Percentiles rank a stretch among this genome's conserved stretches.
phyloP scores from a whole-genome alignment of 2,888 invertebrate genomes.

The Clitarchus hookeri region DNA sequence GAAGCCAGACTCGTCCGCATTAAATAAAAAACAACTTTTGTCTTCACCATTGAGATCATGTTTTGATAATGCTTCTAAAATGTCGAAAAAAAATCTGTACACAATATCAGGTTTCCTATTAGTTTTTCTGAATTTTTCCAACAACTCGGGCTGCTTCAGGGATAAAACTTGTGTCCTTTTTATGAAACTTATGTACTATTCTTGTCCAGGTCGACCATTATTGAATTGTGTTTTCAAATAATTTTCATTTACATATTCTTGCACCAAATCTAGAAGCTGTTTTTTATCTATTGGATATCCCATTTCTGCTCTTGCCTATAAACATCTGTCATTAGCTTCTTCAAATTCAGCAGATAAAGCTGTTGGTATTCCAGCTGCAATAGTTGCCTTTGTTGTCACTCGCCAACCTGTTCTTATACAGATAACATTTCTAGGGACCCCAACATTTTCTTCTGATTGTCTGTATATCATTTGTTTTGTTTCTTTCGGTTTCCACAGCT shows the following conservation, averaged over 20 bases:
- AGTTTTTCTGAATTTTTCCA: slow-evolving; percentile 21
- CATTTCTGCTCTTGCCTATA: slow-evolving; percentile 1
- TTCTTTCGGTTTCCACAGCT: too few relatives aligned
- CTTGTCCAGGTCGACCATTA: neutral
- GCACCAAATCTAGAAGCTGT: slow-evolving; percentile 17
- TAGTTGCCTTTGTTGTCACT: too few relatives aligned
- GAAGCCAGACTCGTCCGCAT: slow-evolving; percentile 29
- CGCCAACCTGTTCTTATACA: too few relatives aligned
- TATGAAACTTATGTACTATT: neutral
- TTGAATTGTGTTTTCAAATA: neutral
- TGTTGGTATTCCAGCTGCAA: too few relatives aligned
- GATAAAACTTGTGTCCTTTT: slow-evolving; percentile 25
- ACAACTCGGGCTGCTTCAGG: slow-evolving; percentile 23
- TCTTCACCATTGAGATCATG: slow-evolving; percentile 17
- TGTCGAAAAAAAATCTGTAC: slow-evolving; percentile 21
- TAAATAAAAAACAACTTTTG: slow-evolving; percentile 26
- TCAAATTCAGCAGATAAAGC: too few relatives aligned
- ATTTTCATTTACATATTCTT: neutral
- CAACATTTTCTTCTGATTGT: neutral
- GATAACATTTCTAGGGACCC: too few relatives aligned
- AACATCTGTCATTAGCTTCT: neutral
- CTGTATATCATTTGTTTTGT: neutral
- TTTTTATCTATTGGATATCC: slow-evolving; percentile 26
- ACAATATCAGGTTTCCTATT: slow-evolving; percentile 27
- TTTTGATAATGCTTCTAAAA: neutral